These are phyloP conservation scores for Physocephala rufipes DNA, from an alignment of 2,888 invertebrate species.

Conservation along the genomic window DNA sequence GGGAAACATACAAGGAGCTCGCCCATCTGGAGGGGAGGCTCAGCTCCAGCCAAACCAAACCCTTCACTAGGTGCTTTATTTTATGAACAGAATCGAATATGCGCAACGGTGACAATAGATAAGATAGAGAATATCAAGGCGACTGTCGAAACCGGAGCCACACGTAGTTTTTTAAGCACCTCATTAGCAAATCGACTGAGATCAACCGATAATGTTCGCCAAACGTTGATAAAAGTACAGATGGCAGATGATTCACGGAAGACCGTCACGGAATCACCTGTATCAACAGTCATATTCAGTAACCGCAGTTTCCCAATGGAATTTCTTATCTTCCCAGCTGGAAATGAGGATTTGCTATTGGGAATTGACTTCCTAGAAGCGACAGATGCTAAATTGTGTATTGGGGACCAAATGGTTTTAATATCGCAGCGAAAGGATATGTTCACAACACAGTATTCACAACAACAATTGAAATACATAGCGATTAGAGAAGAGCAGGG, in stretches of 20 bases:
- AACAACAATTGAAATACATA: background rate
- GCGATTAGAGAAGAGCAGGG: no score
- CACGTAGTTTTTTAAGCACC: background rate
- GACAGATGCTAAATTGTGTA: background rate
- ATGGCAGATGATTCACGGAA: no score
- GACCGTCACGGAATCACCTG: background rate
- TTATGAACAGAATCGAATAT: constrained; percentile 2
- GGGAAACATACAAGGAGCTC: background rate
- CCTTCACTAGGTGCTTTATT: background rate
- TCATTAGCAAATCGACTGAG: no score
- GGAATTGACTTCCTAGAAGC: no score
- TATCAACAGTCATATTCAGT: background rate
- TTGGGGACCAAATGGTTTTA: background rate
- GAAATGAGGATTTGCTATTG: no score
- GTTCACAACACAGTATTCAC: background rate
- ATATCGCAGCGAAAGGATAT: background rate
- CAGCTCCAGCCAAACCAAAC: background rate
- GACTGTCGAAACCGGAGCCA: background rate
- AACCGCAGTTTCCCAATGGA: background rate
- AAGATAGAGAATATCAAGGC: background rate
- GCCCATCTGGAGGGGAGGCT: background rate
- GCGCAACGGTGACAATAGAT: background rate
- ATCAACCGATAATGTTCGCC: no score
- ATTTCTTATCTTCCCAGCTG: background rate
- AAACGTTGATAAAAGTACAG: no score